Evolutionary conservation across 2,113 vertebrate genomes (phyloP), one percentile per base, ranked within the genome.

Genomic region (pig (Sus scrofa)): DNA sequence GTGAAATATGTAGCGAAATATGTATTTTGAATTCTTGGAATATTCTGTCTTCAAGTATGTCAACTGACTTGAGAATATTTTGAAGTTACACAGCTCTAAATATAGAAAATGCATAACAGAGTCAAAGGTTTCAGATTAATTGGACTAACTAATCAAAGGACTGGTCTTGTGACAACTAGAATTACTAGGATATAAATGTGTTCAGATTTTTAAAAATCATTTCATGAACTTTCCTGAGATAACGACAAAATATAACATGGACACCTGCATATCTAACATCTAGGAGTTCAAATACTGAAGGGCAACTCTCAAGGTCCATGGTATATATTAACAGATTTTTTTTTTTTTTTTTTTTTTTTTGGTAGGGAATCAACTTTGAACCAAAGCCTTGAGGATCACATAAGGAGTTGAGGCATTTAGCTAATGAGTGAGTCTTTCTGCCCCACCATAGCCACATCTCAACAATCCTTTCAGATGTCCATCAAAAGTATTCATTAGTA

Each of bases 41-140:
- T 85, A 77, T 65, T 87, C 92, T 88, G 7, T 75, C 68, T 90
- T 89, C 30, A 88, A 97, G 54, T 67, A 74, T 81, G 58, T 71
- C 70, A 70, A 85, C 26, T 71, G 85, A 92, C 70, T 95, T 71
- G 26, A 86, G 68, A 89, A 73, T 52, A 96, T 67, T 93, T 82
- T 95, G 58, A 86, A 96, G 34, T 39, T 86, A 87, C 16, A 65
- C 63, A 65, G 26, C 67, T 81, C 44, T 52, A 18, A 71, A 63
- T 88, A 37, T 19, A 88, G 67, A 94, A 92, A 86, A 34, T 86
- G 22, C 22, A 30, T 32, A 84, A 91, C 16, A 90, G 60, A 86
- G 92, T 79, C n/a, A 82, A 91, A 87, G 6, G 86, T 50, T 96
- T 94, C 54, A 75, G 44, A 78, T 73, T 67, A 89, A 94, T 56